Evolutionary conservation across 2,888 invertebrate species (phyloP).

Genomic region (Alloplasta piceator): DNA sequence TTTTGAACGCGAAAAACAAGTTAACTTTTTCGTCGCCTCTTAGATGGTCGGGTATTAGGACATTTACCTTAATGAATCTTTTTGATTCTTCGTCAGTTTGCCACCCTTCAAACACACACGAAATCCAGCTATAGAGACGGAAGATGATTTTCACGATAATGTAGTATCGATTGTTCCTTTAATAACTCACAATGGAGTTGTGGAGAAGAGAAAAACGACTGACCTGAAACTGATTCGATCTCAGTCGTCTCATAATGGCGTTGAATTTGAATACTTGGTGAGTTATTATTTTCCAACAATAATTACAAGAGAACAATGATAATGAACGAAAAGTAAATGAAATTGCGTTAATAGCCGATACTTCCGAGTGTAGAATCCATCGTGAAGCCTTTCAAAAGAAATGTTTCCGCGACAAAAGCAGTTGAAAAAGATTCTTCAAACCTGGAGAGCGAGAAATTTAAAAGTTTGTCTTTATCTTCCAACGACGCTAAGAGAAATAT

Average conservation of each 20-base stretch:
- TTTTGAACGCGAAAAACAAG: no score
- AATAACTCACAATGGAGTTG: constrained; percentile 56
- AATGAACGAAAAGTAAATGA: background rate
- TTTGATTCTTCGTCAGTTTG: constrained; percentile 32
- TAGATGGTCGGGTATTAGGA: no score
- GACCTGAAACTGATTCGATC: constrained; percentile 53
- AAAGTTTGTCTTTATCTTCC: background rate
- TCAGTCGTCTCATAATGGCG: constrained; percentile 26
- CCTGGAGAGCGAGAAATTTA: background rate
- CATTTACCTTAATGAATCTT: no score
- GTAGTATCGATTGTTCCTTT: constrained; percentile 39
- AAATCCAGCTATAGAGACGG: constrained; percentile 58
- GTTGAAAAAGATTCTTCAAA: background rate
- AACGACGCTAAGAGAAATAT: background rate
- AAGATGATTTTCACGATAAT: constrained; percentile 47
- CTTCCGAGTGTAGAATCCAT: constrained; percentile 4
- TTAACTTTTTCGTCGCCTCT: no score
- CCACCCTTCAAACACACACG: constrained; percentile 61
- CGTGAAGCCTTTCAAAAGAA: background rate
- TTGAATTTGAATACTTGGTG: constrained; percentile 61
- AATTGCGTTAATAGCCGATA: constrained; percentile 31
- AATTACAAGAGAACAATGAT: background rate
- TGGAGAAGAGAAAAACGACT: constrained; percentile 60
- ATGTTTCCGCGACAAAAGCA: background rate
- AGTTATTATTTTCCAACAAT: background rate